Evolutionary conservation across 2,888 invertebrate genomes (phyloP).

Genomic region (Iselma pallidipennis): DNA sequence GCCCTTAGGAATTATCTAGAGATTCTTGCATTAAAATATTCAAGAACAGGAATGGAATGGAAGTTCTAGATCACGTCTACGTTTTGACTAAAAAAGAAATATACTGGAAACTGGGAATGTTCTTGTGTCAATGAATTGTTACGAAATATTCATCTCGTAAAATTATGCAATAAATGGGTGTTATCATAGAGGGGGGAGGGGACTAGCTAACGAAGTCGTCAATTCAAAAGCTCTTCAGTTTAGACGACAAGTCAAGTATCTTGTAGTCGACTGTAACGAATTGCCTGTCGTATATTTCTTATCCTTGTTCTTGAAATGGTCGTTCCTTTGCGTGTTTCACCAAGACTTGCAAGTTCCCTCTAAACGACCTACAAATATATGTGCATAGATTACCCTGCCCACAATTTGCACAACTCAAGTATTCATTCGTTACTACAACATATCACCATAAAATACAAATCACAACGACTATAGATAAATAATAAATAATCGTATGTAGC

Average conservation of each 20-base stretch:
- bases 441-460: background rate
- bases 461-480: background rate
- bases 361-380: slow-evolving; percentile 21
- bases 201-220: slow-evolving; percentile 10
- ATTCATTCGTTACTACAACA: slow-evolving; percentile 19
- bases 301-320: slow-evolving; percentile 14
- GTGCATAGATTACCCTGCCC: slow-evolving; percentile 23
- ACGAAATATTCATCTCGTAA: background rate
- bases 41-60: too few relatives aligned
- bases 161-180: background rate
- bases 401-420: slow-evolving; percentile 22
- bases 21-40: too few relatives aligned
- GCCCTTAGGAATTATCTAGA: too few relatives aligned
- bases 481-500: too few relatives aligned
- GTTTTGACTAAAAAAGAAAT: too few relatives aligned
- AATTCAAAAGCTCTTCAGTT: slow-evolving; percentile 4
- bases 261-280: slow-evolving; percentile 25
- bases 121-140: background rate
- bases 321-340: slow-evolving; percentile 13
- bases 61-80: too few relatives aligned
- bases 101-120: too few relatives aligned
- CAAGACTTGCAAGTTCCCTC: slow-evolving; percentile 15
- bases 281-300: slow-evolving; percentile 24
- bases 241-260: slow-evolving; percentile 16
- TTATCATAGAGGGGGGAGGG: background rate